Conservation (phyloP, 2,888 invertebrate genomes). For the Tiliacea aurago region DNA sequence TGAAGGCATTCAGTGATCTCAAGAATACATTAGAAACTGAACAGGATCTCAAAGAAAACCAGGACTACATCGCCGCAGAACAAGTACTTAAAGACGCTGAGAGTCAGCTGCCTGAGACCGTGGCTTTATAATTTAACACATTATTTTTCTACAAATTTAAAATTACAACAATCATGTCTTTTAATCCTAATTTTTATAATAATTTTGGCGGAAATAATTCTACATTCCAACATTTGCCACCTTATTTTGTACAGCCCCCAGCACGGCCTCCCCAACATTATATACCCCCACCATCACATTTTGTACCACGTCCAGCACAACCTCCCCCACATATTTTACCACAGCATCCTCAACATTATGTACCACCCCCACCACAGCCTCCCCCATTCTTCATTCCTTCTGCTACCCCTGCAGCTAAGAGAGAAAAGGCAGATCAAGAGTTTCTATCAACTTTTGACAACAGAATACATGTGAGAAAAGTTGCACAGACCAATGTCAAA, state of each 20-base stretch:
- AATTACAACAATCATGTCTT: slow-evolving; percentile 84
- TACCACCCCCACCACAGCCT: slow-evolving; percentile 65
- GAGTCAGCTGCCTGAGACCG: slow-evolving; percentile 87
- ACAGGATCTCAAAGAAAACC: slow-evolving; percentile 93
- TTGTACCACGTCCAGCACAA: slow-evolving; percentile 61
- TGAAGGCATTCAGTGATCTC: slow-evolving; percentile 94
- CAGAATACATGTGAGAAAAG: slow-evolving; percentile 38
- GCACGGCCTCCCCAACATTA: slow-evolving; percentile 8
- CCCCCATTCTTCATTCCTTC: slow-evolving; percentile 55
- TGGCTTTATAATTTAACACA: slow-evolving; percentile 71
- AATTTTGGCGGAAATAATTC: slow-evolving; percentile 76
- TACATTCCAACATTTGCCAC: slow-evolving; percentile 84
- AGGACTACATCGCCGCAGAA: slow-evolving; percentile 93
- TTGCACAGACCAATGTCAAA: slow-evolving; percentile 40
- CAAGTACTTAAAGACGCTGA: slow-evolving; percentile 93
- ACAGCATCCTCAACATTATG: slow-evolving; percentile 46
- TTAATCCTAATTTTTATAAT: slow-evolving; percentile 81
- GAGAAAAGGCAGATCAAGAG: slow-evolving; percentile 71
- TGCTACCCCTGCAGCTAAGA: slow-evolving; percentile 21
- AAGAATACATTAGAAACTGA: slow-evolving; percentile 93
- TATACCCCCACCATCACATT: slow-evolving; percentile 30
- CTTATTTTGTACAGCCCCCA: slow-evolving; percentile 65
- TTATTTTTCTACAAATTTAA: slow-evolving; percentile 70
- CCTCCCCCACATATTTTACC: slow-evolving; percentile 18
- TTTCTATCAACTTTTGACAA: slow-evolving; percentile 76